Evolutionary conservation across 2,113 vertebrate species (phyloP).

Genomic region (Protobothrops flavoviridis): DNA sequence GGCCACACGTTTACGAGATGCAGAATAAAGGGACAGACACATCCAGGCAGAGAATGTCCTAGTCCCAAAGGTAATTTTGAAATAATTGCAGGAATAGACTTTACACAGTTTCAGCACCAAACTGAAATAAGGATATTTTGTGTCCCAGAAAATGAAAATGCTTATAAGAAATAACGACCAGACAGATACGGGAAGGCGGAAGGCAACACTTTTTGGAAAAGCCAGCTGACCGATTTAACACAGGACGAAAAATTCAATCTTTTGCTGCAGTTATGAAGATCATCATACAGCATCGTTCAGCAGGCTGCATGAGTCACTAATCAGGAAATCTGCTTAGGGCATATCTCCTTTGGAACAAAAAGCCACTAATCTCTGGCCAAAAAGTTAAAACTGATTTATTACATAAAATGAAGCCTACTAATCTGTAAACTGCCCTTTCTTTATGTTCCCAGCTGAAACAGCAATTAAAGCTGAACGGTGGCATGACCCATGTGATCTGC

Average conservation of each 20-base stretch:
- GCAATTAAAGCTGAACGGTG: conserved; percentile 59
- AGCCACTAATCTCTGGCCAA: background rate
- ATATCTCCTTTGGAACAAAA: conserved; percentile 18
- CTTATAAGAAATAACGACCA: background rate
- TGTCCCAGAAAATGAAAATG: background rate
- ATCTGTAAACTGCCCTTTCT: conserved; percentile 56
- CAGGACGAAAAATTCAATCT: background rate
- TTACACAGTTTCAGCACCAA: background rate
- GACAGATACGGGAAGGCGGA: background rate
- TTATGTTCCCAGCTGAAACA: conserved; percentile 51
- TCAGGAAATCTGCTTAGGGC: background rate
- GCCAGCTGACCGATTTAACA: background rate
- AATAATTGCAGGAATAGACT: background rate
- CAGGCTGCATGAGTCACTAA: background rate
- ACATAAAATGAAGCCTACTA: conserved; percentile 38
- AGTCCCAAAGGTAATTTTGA: background rate
- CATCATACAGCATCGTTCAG: rapidly evolving
- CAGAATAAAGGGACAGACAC: background rate
- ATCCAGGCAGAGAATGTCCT: background rate
- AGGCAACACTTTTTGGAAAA: background rate
- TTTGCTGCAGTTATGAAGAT: background rate
- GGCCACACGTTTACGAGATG: background rate
- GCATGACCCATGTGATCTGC: conserved; percentile 63
- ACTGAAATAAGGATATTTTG: background rate
- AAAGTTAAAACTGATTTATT: conserved; percentile 37